Evolutionary conservation across 2,888 invertebrate species (phyloP), one percentile per base, ranked within the genome.

Genomic region (Ypsolopha scabrella): DNA sequence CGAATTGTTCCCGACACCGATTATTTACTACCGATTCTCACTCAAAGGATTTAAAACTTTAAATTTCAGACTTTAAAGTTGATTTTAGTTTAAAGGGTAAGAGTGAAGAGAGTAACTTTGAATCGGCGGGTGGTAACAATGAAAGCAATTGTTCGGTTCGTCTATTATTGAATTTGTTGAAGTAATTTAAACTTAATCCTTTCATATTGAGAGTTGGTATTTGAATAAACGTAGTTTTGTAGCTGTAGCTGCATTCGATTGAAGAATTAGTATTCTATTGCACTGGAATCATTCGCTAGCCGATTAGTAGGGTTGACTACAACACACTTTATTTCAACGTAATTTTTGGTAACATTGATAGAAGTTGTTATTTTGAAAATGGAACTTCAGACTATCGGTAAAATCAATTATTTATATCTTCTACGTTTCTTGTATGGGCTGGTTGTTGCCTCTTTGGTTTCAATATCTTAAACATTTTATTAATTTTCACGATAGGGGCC

Each of bases 51-150:
- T 50, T 35, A n/a, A 41, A 51, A 59, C 62, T 51, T 50, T 63
- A 61, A 54, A 11, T 36, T 35, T 10, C 33, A 6, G 7, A 1
- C 2, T 0, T 14, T 57, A 61, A 54, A 48, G 56, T 54, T 43
- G 38, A 61, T 55, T 57, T 52, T 51, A 3, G 24, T 24, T 24
- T 24, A 24, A 24, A 24, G 24, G 24, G 24, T 24, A 24, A 24
- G 24, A 24, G n/a, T 51, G 53, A 50, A 57, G 55, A 53, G 54
- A 64, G 66, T 69, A 75, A 80, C 72, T 77, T 75, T 72, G 70
- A 70, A 70, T 63, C 81, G 72, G 72, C 82, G 82, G 82, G 82
- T 75, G 82, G 82, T 79, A 80, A 81, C 81, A 81, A 81, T 80
- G 75, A 80, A 78, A 73, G 67, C 80, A 70, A 81, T 80, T 81